A percentile compares a stretch with the other conserved stretches of the same genome.
These are phyloP conservation scores for Lepidothrix coronata DNA, from an alignment of 2,113 vertebrate genomes.

Conservation along the genomic window DNA sequence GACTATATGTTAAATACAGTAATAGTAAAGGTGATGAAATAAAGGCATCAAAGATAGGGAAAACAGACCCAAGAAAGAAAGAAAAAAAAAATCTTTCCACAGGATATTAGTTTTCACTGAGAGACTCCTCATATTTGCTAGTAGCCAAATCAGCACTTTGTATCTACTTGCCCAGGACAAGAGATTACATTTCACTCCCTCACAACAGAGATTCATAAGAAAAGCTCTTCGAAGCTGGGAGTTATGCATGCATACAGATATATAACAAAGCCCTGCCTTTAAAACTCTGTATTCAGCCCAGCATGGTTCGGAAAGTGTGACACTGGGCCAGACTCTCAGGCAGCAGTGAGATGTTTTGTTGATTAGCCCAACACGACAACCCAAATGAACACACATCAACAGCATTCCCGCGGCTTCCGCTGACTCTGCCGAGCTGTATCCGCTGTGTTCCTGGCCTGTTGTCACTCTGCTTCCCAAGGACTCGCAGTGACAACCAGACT, in stretches of 20 bases:
- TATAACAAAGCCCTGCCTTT: neutral
- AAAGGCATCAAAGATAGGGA: neutral
- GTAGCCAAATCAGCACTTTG: neutral
- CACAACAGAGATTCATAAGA: neutral
- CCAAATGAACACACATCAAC: neutral
- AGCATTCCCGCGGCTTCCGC: neutral
- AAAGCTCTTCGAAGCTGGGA: neutral
- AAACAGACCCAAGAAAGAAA: neutral
- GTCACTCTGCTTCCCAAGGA: neutral
- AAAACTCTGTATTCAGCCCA: neutral
- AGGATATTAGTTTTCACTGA: neutral
- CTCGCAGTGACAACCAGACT: neutral
- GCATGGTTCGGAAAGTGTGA: neutral
- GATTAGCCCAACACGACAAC: neutral
- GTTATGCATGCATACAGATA: neutral
- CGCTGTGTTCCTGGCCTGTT: neutral
- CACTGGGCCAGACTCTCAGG: neutral
- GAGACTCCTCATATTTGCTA: neutral
- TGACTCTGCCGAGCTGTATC: neutral
- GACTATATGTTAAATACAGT: neutral
- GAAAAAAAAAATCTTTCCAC: neutral
- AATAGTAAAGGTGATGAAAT: neutral
- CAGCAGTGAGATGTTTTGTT: neutral
- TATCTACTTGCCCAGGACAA: neutral
- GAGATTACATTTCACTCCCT: neutral